Conservation (phyloP, 2,113 vertebrate species). For the Pollachius pollachius region DNA sequence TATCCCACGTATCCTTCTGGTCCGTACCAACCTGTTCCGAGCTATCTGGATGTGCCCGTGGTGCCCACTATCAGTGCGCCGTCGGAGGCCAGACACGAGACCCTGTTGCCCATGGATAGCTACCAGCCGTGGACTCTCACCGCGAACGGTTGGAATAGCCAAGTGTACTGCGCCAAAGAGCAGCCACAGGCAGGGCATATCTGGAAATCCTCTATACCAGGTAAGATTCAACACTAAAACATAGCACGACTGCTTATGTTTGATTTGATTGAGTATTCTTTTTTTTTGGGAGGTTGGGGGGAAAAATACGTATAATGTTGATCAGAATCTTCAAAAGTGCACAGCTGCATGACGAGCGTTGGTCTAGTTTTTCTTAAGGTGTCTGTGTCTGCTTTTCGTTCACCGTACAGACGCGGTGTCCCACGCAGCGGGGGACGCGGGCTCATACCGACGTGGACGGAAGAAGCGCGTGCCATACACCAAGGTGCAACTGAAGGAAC, state of each 20-base stretch:
- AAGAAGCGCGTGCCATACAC: conserved; percentile 98
- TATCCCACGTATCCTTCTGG: conserved; percentile 92
- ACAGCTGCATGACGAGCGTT: background rate
- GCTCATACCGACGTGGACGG: conserved; percentile 89
- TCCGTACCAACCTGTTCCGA: conserved; percentile 92
- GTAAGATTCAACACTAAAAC: conserved; percentile 62
- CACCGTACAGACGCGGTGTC: conserved; percentile 83
- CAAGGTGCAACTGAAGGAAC: conserved; percentile 98
- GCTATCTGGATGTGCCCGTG: conserved; percentile 95
- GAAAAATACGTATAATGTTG: background rate
- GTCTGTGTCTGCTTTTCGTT: conserved; percentile 11
- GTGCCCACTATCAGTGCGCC: conserved; percentile 89
- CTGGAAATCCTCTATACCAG: conserved; percentile 94
- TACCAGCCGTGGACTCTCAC: conserved; percentile 96
- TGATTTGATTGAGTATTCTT: background rate
- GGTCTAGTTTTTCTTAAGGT: background rate
- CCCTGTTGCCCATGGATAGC: conserved; percentile 91
- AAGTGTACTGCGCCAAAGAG: conserved; percentile 97
- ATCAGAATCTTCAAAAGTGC: background rate
- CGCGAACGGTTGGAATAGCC: conserved; percentile 91
- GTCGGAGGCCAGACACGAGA: conserved; percentile 88
- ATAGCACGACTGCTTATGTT: background rate
- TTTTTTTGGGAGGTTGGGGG: too few relatives aligned
- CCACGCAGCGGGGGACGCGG: conserved; percentile 81
- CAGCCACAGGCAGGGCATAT: conserved; percentile 91